Evolutionary conservation across 1,140 invertebrate genomes (phyloP).

Genomic region (Sycobia sp.): DNA sequence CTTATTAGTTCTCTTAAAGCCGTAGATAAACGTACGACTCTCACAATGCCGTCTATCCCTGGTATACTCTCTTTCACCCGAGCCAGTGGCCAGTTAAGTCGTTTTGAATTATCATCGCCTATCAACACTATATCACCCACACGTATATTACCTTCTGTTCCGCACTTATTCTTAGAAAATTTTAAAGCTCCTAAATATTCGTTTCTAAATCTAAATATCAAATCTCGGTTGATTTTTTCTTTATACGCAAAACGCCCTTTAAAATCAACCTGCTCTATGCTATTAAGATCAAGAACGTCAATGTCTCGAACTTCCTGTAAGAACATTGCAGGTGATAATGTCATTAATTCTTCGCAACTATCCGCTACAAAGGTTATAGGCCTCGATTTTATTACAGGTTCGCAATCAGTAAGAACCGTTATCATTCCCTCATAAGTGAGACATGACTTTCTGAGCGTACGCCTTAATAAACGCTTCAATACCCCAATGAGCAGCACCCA

Average conservation of each 20-base stretch:
- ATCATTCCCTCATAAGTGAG: constrained; percentile 45
- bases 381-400: constrained; percentile 21
- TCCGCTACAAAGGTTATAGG: constrained; percentile 6
- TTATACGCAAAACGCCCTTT: background rate
- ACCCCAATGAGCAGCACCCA: constrained; percentile 50
- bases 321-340: background rate
- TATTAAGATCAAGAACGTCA: constrained; percentile 16
- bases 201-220: background rate
- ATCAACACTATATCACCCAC: constrained; percentile 40
- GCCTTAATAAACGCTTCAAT: constrained; percentile 41
- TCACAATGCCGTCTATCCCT: constrained; percentile 39
- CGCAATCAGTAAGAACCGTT: constrained; percentile 43
- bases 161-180: background rate
- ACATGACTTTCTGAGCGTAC: constrained; percentile 40
- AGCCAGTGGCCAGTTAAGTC: constrained; percentile 45
- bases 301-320: background rate
- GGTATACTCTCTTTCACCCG: constrained; percentile 37
- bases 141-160: background rate
- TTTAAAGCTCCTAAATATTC: constrained; percentile 1
- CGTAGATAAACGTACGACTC: constrained; percentile 40
- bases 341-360: background rate
- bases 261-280: constrained; percentile 19
- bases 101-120: constrained; percentile 37
- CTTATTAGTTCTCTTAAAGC: constrained; percentile 26
- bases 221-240: background rate